Evolutionary conservation across 2,113 vertebrate species (phyloP), one percentile per base, ranked within the genome.

Genomic region (Entomyzon cyanotis): DNA sequence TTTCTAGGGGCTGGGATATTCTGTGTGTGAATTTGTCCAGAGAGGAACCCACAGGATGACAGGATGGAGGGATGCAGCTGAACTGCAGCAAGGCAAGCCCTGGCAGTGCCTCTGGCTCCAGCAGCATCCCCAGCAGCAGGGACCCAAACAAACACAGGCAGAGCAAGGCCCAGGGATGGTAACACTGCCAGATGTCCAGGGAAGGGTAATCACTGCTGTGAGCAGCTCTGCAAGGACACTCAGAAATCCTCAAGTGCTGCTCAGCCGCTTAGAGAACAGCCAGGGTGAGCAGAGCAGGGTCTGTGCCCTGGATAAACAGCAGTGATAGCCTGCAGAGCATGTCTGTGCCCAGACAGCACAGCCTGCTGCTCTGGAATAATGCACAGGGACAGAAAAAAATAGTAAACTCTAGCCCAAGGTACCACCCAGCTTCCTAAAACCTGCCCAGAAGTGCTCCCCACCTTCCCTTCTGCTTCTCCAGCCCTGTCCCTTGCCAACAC

Each of bases 21-120:
- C 30, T 1, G 0, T 10, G 17, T 6, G 10, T 5, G 68, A 55
- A 15, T 59, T 14, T 55, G 17, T 3, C 9, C 8, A 19, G 17
- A 7, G 7, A 69, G 59, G 76, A 76, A 39, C 27, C 7, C 4
- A 0, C 3, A 31, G 19, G 19, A 5, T 8, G 71, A 16, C 23
- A 21, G 73, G 41, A 24, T 16, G 5, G 2, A 13, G 10, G 39
- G 39, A 39, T 17, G n/a, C 10, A 53, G 69, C 25, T 9, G 23
- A 20, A 70, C 1, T 1, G 0, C 30, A 30, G 28, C 3, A 22
- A 67, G 62, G 17, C 33, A 33, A 67, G 68, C 14, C 28, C 50
- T 27, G 33, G n/a, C 12, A 50, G 42, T 10, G 5, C 39, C 49
- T 41, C 63, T 3, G 2, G 42, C 10, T 58, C 28, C 1, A 44